phyloP scores from a whole-genome alignment of 2,797 vertebrate genomes.

The Trachurus trachurus region DNA sequence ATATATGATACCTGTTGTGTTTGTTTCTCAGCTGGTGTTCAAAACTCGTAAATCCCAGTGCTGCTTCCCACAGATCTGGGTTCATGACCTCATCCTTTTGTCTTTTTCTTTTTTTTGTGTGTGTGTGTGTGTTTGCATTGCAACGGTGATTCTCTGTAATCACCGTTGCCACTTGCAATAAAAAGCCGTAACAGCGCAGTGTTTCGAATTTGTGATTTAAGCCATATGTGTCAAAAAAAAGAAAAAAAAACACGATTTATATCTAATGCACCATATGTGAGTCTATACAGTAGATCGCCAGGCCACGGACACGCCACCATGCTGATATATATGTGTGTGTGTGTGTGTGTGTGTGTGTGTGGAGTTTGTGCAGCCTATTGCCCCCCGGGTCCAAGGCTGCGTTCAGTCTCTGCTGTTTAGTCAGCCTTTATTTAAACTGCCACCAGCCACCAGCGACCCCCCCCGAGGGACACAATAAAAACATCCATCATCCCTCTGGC shows the following conservation, averaged over 20 bases:
- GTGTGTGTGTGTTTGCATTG: slow-evolving; percentile 38
- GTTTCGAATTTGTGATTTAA: slow-evolving; percentile 65
- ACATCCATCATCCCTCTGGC: slow-evolving; percentile 66
- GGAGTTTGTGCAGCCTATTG: slow-evolving; percentile 44
- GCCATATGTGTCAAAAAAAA: slow-evolving; percentile 66
- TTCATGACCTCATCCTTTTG: slow-evolving; percentile 31
- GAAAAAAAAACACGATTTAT: slow-evolving; percentile 53
- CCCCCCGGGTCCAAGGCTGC: slow-evolving; percentile 54
- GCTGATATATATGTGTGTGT: slow-evolving; percentile 1
- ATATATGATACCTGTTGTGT: slow-evolving; percentile 3
- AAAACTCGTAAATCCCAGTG: slow-evolving; percentile 18
- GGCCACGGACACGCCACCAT: slow-evolving; percentile 9
- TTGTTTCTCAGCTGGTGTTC: slow-evolving; percentile 34
- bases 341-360: slow-evolving; percentile 31
- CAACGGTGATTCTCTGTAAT: slow-evolving; percentile 62
- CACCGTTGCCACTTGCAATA: slow-evolving; percentile 57
- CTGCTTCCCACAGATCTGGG: slow-evolving; percentile 14
- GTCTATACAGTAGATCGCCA: slow-evolving; percentile 35
- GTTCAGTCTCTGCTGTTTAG: slow-evolving; percentile 50
- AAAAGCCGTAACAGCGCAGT: slow-evolving; percentile 53
- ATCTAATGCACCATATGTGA: slow-evolving; percentile 56
- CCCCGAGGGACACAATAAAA: slow-evolving; percentile 66
- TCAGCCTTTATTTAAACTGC: slow-evolving; percentile 57
- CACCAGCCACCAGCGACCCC: slow-evolving; percentile 56
- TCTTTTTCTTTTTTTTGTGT: no score